These are phyloP conservation scores for Malachius bipustulatus DNA, from an alignment of 2,888 invertebrate genomes.

Conservation along the genomic window DNA sequence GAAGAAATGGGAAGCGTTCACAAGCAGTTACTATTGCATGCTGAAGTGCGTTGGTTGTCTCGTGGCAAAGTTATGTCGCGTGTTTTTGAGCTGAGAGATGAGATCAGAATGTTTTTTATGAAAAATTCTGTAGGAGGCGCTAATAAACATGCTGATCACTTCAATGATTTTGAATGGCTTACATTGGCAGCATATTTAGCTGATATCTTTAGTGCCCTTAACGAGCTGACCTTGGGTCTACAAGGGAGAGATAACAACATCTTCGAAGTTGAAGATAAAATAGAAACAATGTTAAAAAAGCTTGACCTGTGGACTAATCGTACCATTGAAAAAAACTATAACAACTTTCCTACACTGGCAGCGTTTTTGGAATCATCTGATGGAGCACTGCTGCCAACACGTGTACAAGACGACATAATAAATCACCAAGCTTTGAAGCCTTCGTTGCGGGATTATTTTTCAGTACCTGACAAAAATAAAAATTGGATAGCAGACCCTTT, in stretches of 20 bases:
- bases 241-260: too few species aligned
- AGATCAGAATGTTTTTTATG: slow-evolving; percentile 16
- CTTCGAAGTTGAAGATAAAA: slow-evolving; percentile 6
- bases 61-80: slow-evolving; percentile 16
- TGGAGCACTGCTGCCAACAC: slow-evolving; percentile 13
- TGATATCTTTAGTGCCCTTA: slow-evolving; percentile 14
- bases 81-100: slow-evolving; percentile 18
- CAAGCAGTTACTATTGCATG: slow-evolving; percentile 15
- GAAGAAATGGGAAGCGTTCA: slow-evolving; percentile 15
- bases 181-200: too few species aligned
- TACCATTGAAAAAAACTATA: slow-evolving; percentile 10
- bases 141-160: slow-evolving; percentile 5
- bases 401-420: slow-evolving; percentile 14
- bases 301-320: slow-evolving; percentile 12
- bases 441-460: slow-evolving; percentile 15
- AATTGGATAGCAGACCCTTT: slow-evolving; percentile 14
- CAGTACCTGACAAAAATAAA: slow-evolving; percentile 15
- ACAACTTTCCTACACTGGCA: slow-evolving; percentile 13
- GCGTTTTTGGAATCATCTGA: slow-evolving; percentile 16
- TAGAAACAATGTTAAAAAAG: slow-evolving; percentile 1
- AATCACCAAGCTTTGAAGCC: slow-evolving; percentile 13
- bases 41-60: slow-evolving; percentile 19
- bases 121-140: slow-evolving; percentile 7
- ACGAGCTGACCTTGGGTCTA: slow-evolving; percentile 14
- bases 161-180: slow-evolving; percentile 1